phyloP scores from a whole-genome alignment of 1,140 invertebrate genomes.

The Drosophila sp. region DNA sequence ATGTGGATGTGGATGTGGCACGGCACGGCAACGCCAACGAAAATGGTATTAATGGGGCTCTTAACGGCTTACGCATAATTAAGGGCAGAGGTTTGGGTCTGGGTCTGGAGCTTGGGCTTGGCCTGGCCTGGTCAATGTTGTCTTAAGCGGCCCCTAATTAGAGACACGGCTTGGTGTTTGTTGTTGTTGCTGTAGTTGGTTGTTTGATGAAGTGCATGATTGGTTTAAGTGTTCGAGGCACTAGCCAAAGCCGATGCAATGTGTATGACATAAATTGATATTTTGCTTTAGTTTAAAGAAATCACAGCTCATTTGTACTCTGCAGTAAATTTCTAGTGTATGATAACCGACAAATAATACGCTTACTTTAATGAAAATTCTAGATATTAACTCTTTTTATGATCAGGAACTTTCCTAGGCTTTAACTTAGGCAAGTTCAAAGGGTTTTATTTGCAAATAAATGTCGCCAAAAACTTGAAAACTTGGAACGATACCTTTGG shows the following conservation, averaged over 20 bases:
- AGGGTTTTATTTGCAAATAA: too few species aligned
- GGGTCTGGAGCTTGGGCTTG: background rate
- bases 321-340: too few species aligned
- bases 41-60: constrained; percentile 73
- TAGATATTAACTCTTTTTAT: too few species aligned
- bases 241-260: background rate
- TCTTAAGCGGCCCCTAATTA: constrained; percentile 69
- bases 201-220: constrained; percentile 60
- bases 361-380: too few species aligned
- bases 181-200: constrained; percentile 36
- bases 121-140: constrained; percentile 50
- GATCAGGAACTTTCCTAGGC: too few species aligned
- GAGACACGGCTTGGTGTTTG: constrained; percentile 36
- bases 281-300: constrained; percentile 1
- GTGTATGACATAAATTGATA: background rate
- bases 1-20: constrained; percentile 4
- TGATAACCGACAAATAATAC: too few species aligned
- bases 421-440: too few species aligned
- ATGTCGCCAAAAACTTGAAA: too few species aligned
- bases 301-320: background rate
- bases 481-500: too few species aligned
- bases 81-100: constrained; percentile 29
- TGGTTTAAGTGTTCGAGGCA: constrained; percentile 48
- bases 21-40: constrained; percentile 30
- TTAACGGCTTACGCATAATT: constrained; percentile 70